A percentile compares a stretch with the other conserved stretches of the same genome.
These are phyloP conservation scores for Eufriesea mexicana DNA, from an alignment of 1,140 invertebrate genomes.

Conservation along the genomic window DNA sequence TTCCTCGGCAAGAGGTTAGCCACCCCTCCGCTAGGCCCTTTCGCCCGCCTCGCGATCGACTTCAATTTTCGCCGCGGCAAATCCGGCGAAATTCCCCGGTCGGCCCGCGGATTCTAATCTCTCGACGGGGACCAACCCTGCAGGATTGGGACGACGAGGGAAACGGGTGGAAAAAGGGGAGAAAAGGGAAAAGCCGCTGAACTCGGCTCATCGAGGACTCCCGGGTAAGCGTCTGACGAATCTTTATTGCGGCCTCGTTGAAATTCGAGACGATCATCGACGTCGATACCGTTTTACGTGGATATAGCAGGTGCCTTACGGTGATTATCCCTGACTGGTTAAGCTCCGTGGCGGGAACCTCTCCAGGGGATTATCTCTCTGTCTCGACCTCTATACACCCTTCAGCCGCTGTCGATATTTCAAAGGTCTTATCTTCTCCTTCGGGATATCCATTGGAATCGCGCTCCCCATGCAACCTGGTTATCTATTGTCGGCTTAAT, in stretches of 20 bases:
- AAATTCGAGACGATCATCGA: conserved; percentile 71
- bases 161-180: too few species aligned
- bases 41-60: not conserved
- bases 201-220: conserved; percentile 41
- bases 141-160: too few species aligned
- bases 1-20: too few species aligned
- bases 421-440: conserved; percentile 77
- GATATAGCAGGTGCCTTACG: conserved; percentile 72
- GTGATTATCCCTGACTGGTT: conserved; percentile 80
- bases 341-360: conserved; percentile 73
- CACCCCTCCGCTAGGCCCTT: too few species aligned
- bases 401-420: conserved; percentile 78
- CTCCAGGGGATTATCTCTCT: conserved; percentile 76
- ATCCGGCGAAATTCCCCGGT: conserved; percentile 4
- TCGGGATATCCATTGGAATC: conserved; percentile 70
- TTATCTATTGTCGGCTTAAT: conserved; percentile 62
- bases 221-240: conserved; percentile 55
- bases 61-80: conserved; percentile 29
- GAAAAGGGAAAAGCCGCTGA: conserved; percentile 37
- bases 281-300: conserved; percentile 74
- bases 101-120: conserved; percentile 45
- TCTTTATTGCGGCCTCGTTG: conserved; percentile 68
- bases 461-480: conserved; percentile 43
- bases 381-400: conserved; percentile 73
- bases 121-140: not conserved